Evolutionary conservation across 2,888 invertebrate species (phyloP).

Genomic region (Drosophila pullipes): DNA sequence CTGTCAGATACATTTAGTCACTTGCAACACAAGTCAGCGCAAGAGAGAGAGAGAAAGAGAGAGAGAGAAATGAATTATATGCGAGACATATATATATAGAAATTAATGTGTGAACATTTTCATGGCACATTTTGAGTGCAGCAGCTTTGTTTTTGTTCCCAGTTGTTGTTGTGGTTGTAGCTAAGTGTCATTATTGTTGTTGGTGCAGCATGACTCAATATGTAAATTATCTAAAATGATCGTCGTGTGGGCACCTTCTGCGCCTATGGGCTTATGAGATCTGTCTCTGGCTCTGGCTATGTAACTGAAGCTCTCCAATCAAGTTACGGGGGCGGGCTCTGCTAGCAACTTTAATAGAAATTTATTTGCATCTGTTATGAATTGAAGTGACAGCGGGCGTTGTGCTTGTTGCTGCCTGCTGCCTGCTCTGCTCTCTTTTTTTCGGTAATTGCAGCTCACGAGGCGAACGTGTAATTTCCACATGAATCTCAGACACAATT

Average conservation of each 20-base stretch:
- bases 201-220: slow-evolving; percentile 58
- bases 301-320: slow-evolving; percentile 14
- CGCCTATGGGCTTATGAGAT: slow-evolving; percentile 15
- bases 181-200: slow-evolving; percentile 12
- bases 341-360: slow-evolving; percentile 68
- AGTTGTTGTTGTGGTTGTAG: slow-evolving; percentile 12
- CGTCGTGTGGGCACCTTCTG: slow-evolving; percentile 57
- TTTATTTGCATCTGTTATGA: slow-evolving; percentile 79
- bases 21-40: slow-evolving; percentile 1
- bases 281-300: not conserved
- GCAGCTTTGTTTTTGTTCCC: slow-evolving; percentile 22
- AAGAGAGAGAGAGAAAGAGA: too few species aligned
- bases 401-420: slow-evolving; percentile 14
- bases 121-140: slow-evolving; percentile 34
- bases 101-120: slow-evolving; percentile 70
- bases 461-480: slow-evolving; percentile 70
- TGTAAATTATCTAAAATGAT: slow-evolving; percentile 69
- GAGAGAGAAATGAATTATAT: slow-evolving; percentile 30
- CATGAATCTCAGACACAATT: slow-evolving; percentile 54
- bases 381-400: slow-evolving; percentile 75
- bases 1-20: slow-evolving; percentile 31
- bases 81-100: slow-evolving; percentile 38
- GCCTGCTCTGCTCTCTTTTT: slow-evolving; percentile 20
- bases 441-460: slow-evolving; percentile 34
- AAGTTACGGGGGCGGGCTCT: slow-evolving; percentile 8